Evolutionary conservation across 1,140 invertebrate genomes (phyloP).

Genomic region (Himalopsyche phryganea): DNA sequence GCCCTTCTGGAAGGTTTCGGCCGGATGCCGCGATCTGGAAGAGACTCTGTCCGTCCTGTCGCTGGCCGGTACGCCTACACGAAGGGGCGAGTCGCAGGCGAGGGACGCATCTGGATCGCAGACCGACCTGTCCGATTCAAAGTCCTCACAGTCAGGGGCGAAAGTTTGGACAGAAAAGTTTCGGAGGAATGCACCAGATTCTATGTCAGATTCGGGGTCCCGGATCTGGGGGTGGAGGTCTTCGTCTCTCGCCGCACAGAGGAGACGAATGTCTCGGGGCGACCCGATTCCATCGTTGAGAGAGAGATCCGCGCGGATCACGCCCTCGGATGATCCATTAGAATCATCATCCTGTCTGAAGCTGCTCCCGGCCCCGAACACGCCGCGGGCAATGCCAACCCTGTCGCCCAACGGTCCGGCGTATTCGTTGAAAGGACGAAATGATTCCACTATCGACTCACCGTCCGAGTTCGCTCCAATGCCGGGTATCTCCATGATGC

Average conservation of each 20-base stretch:
- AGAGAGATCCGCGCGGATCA: slow-evolving; percentile 15
- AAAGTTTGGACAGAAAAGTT: slow-evolving; percentile 10
- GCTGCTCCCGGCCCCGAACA: slow-evolving; percentile 20
- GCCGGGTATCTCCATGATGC: slow-evolving; percentile 12
- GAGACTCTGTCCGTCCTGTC: background rate
- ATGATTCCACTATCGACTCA: slow-evolving; percentile 11
- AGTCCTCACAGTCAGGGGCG: slow-evolving; percentile 4
- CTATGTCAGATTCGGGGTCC: background rate
- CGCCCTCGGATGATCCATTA: slow-evolving; percentile 1
- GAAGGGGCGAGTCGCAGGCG: too few relatives aligned
- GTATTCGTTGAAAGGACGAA: background rate
- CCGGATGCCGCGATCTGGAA: slow-evolving; percentile 5
- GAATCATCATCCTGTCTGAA: slow-evolving; percentile 7
- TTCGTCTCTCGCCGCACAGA: slow-evolving; percentile 1
- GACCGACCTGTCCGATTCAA: slow-evolving; percentile 6
- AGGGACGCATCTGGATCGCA: too few relatives aligned
- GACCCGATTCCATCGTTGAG: slow-evolving; percentile 11
- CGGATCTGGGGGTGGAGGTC: background rate
- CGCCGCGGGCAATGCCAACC: slow-evolving; percentile 1
- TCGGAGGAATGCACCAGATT: slow-evolving; percentile 5
- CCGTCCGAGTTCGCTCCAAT: slow-evolving; percentile 11
- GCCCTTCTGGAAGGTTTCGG: too few relatives aligned
- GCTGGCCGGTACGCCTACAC: too few relatives aligned
- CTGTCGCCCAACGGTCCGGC: background rate
- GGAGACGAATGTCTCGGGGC: slow-evolving; percentile 2